Evolutionary conservation across 1,140 invertebrate species (phyloP), one percentile per base, ranked within the genome.

Genomic region (Cotesia chilonis): DNA sequence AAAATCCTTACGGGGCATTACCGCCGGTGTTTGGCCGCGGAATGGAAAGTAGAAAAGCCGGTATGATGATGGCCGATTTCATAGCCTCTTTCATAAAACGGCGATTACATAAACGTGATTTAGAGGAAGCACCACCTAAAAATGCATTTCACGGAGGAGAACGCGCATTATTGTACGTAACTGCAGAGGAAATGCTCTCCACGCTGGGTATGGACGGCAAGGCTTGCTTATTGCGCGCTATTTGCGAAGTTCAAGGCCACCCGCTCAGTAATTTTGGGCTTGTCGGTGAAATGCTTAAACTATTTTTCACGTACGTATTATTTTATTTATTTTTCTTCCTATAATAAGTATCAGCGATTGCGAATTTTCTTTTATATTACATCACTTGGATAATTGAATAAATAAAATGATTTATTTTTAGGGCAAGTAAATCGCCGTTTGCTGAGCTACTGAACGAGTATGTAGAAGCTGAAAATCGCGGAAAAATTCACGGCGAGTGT

Each of bases 201-300:
- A 93, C 92, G 75, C 92, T 95, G 68, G 94, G 94, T 3, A 84
- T 94, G 84, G 90, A 94, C 72, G 94, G 94, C 2, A 94, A 92
- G 80, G 92, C 94, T 5, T 96, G 94, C 81, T 81, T 95, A 2
- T 83, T 95, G 52, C 87, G 94, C 73, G 93, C 94, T 3, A 95
- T 95, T 64, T 96, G 94, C 77, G 94, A 95, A 84, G 91, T 95
- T 51, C 94, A 95, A 74, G 92, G 94, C 4, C 90, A 94, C 79
- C 91, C 92, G 0, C 77, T 94, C n/a, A 89, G 87, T 47, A 92
- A 92, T 77, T 94, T 93, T 75, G 93, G 94, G 6, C 88, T 95
- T 12, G 80, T 94, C 20, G 93, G 93, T 0, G 93, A 95, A 88
- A 90, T 94, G 78, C 87, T 94, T 41, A 94, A 94, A 81, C 79